Base-by-base conservation (phyloP, 1,140 invertebrate genomes). In the Philopotamus ludificatus region DNA sequence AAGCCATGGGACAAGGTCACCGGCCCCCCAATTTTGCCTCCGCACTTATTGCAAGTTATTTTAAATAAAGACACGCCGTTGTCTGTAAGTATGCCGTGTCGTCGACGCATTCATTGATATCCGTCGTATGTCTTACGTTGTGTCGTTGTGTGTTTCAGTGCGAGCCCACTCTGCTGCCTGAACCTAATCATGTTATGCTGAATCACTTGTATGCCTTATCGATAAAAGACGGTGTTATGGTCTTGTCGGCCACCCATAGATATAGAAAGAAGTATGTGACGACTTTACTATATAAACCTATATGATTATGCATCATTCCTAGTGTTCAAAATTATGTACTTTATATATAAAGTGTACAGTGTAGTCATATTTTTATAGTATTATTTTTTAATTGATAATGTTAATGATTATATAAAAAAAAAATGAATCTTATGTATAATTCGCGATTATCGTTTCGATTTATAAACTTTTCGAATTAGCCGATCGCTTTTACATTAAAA, bases 251-350 rank as follows among this genome's bases (percentile, higher is more conserved):
- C 1, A 98, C 96, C 8, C 95, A 98, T 81, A 84, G 97, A 65
- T 99, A 98, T 78, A 87, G 95, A 51, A 98, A 98, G 83, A 99
- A 99, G 85, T 99, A 98, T 82, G 97, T 99, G 8, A 99, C 97
- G 4, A 99, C 97, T 2, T 80, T 99, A n/a, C 83, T 99, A 0
- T 99, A 99, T 78, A 99, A 99, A 80, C 97, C 97, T 10, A 97
- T 98, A 74, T 95, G 89, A 84, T 64, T 53, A 16, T 22, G 20
- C 8, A 55, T 15, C 44, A 47, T 47, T 47, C 44, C 44, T 47
- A 47, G 44, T 20, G 44, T 47, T 47, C 4, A 47, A 47, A 47
- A 47, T 47, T 15, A 16, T 47, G 10, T 15, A 47, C 18, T 47
- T 12, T 47, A 4, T 47, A 20, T 8, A 15, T 9, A 47, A 20